A percentile compares a stretch with the other conserved stretches of the same genome.
Evolutionary conservation across 2,113 vertebrate species (phyloP).

Genomic region (Dendropsophus ebraccatus): DNA sequence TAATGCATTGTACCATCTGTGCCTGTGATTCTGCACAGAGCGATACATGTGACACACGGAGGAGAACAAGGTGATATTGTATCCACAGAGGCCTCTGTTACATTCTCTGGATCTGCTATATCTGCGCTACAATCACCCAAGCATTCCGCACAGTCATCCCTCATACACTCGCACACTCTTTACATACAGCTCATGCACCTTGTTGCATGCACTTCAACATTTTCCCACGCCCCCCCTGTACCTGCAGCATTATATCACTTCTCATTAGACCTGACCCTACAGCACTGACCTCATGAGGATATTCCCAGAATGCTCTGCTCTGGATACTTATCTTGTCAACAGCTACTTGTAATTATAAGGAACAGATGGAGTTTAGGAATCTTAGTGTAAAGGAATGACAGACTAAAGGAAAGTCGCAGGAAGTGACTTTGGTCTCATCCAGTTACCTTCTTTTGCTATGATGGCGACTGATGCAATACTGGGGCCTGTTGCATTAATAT

Average conservation of each 20-base stretch:
- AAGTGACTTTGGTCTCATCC: not conserved
- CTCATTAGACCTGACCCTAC: conserved; percentile 15
- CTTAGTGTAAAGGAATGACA: not conserved
- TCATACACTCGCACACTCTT: not conserved
- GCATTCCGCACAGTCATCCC: not conserved
- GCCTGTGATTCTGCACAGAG: not conserved
- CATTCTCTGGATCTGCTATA: not conserved
- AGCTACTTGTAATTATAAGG: conserved; percentile 42
- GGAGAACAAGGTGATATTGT: not conserved
- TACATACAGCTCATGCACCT: not conserved
- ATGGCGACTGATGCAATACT: not conserved
- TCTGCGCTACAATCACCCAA: not conserved
- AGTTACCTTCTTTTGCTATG: not conserved
- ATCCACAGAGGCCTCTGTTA: no score
- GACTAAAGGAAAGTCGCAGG: not conserved
- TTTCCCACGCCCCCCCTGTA: conserved; percentile 33
- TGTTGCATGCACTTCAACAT: not conserved
- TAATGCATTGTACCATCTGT: not conserved
- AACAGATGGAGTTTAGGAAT: not conserved
- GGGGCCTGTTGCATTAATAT: no score
- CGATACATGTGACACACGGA: not conserved
- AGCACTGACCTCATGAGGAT: not conserved
- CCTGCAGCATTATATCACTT: not conserved
- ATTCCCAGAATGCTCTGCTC: conserved; percentile 24
- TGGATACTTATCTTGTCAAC: conserved; percentile 33